Evolutionary conservation across 2,113 vertebrate genomes (phyloP).

Genomic region (Aviceda subcristata): DNA sequence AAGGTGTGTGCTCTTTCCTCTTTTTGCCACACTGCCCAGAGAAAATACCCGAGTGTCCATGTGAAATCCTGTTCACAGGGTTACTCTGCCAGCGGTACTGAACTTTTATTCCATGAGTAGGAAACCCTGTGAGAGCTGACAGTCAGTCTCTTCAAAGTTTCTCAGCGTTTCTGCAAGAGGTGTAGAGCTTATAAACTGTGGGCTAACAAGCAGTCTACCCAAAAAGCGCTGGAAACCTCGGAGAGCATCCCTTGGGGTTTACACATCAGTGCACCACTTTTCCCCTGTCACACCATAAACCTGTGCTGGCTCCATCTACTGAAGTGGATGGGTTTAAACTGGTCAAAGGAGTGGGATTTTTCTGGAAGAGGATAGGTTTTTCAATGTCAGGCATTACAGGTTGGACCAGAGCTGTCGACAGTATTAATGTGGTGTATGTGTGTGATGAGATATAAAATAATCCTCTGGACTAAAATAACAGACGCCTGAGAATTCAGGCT

Average conservation of each 20-base stretch:
- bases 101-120: neutral
- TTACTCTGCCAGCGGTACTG: neutral
- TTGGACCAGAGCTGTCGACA: neutral
- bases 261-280: neutral
- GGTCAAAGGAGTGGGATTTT: neutral
- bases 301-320: neutral
- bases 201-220: neutral
- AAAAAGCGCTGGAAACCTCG: neutral
- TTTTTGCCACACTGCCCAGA: neutral
- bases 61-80: neutral
- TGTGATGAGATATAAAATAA: neutral
- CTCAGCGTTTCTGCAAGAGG: neutral
- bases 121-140: neutral
- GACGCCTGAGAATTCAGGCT: conserved; percentile 5
- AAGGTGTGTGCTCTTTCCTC: neutral
- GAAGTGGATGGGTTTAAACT: neutral
- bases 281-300: neutral
- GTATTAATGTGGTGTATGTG: neutral
- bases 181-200: neutral
- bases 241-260: neutral
- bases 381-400: neutral
- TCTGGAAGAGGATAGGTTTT: neutral
- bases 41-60: neutral
- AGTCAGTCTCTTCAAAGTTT: neutral
- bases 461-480: neutral